phyloP scores from a whole-genome alignment of 2,888 invertebrate genomes.

The Chrysotoxum bicinctum region DNA sequence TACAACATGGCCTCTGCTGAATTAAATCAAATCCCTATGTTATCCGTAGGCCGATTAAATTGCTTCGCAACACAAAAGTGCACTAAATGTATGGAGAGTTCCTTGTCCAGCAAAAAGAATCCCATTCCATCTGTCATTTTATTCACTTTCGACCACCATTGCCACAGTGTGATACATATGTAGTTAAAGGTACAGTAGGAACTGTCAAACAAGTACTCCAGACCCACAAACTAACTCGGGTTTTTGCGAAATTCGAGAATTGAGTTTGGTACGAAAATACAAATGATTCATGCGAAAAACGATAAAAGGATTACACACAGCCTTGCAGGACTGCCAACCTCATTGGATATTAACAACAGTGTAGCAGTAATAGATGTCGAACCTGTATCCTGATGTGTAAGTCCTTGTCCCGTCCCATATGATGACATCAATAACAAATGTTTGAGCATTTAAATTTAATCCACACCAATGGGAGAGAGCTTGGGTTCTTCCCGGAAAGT shows the following conservation, averaged over 20 bases:
- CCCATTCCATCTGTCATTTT: slow-evolving; percentile 44
- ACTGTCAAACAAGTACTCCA: neutral
- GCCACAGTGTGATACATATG: neutral
- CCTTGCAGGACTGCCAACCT: slow-evolving; percentile 2
- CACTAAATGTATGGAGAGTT: neutral
- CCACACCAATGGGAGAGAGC: slow-evolving; percentile 32
- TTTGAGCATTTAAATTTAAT: slow-evolving; percentile 66
- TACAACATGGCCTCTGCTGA: slow-evolving; percentile 33
- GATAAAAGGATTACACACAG: slow-evolving; percentile 64
- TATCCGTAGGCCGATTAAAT: slow-evolving; percentile 42
- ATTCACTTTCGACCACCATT: slow-evolving; percentile 47
- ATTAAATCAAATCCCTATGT: slow-evolving; percentile 58
- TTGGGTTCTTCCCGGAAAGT: slow-evolving; percentile 8
- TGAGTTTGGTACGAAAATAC: slow-evolving; percentile 25
- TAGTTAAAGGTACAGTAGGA: neutral
- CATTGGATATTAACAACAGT: slow-evolving; percentile 43
- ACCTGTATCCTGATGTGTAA: slow-evolving; percentile 21
- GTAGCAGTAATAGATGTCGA: slow-evolving; percentile 1
- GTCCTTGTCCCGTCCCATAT: slow-evolving; percentile 34
- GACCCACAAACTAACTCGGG: slow-evolving; percentile 23
- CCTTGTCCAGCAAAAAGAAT: neutral
- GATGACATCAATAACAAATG: slow-evolving; percentile 70
- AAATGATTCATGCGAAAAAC: slow-evolving; percentile 65
- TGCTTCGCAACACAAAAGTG: slow-evolving; percentile 18
- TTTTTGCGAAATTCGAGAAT: slow-evolving; percentile 40